Base-by-base conservation (phyloP, 2,888 invertebrate species). In the Panopea generosa region DNA sequence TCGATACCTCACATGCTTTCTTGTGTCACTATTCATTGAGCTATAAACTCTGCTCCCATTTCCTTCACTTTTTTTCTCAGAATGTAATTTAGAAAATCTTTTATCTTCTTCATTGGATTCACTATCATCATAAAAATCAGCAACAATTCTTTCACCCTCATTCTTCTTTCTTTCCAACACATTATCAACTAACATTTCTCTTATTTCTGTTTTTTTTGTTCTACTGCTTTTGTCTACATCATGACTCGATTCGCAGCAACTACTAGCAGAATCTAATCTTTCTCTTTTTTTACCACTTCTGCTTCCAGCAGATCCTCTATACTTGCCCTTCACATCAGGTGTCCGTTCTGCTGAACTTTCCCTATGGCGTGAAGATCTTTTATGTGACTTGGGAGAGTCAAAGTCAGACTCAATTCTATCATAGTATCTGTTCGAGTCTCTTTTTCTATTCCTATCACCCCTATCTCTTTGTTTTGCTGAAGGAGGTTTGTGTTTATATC, bases 361-460 rank as follows among this genome's bases (percentile, higher is more conserved):
- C 24, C 47, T 60, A 18, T 26, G n/a, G 4, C 33, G 33, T 4
- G 33, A 33, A 7, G 33, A 33, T 68, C 33, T 60, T 60, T 45
- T 45, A 22, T 43, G 43, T 45, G 22, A 22, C 16, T 52, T 53
- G 24, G 60, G 68, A 6, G 68, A 68, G 14, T 22, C 53, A 1
- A 43, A 27, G 20, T 55, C 68, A 45, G 27, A 53, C 29, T 47
- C 26, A 45, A 45, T 24, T 22, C 60, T 60, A 43, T 47, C 18
- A 24, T 24, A 11, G n/a, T 43, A 1, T 18, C 47, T 4, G 33
- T 33, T 4, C 11, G 6, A 11, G 33, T 7, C 11, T 33, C 6
- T 7, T 7, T 33, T 11, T 33, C 33, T 33, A 7, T 11, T 33
- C 11, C 33, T 4, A 11, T 7, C 11, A 7, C 33, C 11, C 4